phyloP scores from a whole-genome alignment of 2,113 vertebrate genomes.

The Chelonoidis abingdonii region DNA sequence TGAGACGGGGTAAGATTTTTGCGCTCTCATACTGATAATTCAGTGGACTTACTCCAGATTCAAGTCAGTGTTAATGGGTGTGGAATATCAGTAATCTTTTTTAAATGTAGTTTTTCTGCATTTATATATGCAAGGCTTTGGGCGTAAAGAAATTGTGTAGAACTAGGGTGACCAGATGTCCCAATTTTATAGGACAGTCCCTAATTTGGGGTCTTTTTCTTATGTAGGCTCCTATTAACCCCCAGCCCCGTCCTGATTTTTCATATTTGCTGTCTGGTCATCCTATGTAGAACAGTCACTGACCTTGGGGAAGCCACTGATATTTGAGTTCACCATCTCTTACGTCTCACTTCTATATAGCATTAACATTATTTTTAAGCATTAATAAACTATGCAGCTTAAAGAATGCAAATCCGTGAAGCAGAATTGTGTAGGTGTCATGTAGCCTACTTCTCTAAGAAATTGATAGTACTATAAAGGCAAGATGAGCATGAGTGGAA shows the following conservation, averaged over 20 bases:
- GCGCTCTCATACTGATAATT: background rate
- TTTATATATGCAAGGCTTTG: background rate
- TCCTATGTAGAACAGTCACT: background rate
- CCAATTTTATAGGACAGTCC: too few species aligned
- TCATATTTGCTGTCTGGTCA: too few species aligned
- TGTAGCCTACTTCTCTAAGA: background rate
- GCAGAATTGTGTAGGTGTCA: background rate
- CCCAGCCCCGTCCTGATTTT: too few species aligned
- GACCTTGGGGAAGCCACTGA: background rate
- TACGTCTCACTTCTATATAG: background rate
- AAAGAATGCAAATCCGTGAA: background rate
- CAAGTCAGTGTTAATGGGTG: background rate
- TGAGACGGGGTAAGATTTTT: background rate
- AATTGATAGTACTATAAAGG: background rate
- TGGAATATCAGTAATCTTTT: background rate
- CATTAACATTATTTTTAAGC: background rate
- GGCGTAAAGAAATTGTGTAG: background rate
- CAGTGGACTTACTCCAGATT: background rate
- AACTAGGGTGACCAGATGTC: too few species aligned
- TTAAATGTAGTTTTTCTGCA: too few species aligned
- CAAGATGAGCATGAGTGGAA: background rate
- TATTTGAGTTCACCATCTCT: background rate
- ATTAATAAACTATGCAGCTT: fast-evolving
- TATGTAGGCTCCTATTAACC: too few species aligned
- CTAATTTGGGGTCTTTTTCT: too few species aligned